These are phyloP conservation scores for Dolichomitus sp. DNA, from an alignment of 2,888 invertebrate genomes.

Conservation along the genomic window DNA sequence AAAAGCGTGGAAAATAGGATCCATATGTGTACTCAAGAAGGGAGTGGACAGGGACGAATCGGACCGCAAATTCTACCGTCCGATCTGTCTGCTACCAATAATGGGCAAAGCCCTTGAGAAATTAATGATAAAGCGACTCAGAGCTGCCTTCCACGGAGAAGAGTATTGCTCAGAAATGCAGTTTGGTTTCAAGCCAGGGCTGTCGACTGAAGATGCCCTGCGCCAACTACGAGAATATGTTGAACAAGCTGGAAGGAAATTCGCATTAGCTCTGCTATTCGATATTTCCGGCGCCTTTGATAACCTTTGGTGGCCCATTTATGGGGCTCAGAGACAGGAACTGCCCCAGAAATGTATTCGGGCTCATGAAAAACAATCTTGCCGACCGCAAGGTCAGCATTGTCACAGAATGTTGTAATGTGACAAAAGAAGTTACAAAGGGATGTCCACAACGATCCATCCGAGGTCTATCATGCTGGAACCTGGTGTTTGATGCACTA, in stretches of 20 bases:
- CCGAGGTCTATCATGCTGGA: too few relatives aligned
- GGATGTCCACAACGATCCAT: too few relatives aligned
- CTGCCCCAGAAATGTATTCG: slow-evolving; percentile 13
- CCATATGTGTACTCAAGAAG: not conserved
- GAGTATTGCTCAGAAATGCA: not conserved
- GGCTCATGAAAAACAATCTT: slow-evolving; percentile 37
- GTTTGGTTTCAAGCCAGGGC: slow-evolving; percentile 22
- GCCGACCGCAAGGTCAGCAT: not conserved
- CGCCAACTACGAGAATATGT: not conserved
- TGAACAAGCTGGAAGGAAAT: not conserved
- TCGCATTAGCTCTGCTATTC: slow-evolving; percentile 17
- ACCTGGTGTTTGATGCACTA: slow-evolving; percentile 66
- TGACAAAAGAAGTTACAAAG: too few relatives aligned
- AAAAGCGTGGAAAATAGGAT: slow-evolving; percentile 19
- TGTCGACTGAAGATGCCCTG: slow-evolving; percentile 39
- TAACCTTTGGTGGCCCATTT: not conserved
- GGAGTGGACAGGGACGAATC: too few relatives aligned
- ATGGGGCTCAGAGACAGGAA: slow-evolving; percentile 6
- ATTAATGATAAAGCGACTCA: not conserved
- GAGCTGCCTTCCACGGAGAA: not conserved
- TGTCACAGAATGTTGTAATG: slow-evolving; percentile 49
- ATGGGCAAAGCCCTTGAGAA: slow-evolving; percentile 31
- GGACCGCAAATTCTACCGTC: not conserved
- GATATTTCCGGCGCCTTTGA: slow-evolving; percentile 55
- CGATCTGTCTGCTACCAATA: not conserved